Conservation (phyloP, 2,113 vertebrate genomes). For the Poicephalus gulielmi region DNA sequence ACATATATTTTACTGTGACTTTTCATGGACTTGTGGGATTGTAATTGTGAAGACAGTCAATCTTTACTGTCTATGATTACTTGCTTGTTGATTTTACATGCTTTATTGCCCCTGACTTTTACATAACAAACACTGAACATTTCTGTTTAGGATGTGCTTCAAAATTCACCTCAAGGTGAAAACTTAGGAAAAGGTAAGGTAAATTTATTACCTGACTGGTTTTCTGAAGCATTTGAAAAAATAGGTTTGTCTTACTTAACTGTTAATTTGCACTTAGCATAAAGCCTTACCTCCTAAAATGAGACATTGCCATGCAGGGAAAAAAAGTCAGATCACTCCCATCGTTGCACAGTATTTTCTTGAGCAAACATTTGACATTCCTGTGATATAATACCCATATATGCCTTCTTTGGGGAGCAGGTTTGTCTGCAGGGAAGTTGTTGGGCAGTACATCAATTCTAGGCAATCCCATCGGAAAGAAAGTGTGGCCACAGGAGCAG, state of each 20-base stretch:
- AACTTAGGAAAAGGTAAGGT: neutral
- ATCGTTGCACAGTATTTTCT: fast-evolving
- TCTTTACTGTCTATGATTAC: neutral
- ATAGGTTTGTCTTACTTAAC: neutral
- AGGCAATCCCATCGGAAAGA: neutral
- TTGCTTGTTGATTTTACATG: neutral
- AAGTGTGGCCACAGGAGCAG: neutral
- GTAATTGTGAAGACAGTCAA: neutral
- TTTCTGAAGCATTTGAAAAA: neutral
- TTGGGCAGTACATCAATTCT: neutral
- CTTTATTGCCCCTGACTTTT: neutral
- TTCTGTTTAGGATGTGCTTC: neutral
- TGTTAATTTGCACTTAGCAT: neutral
- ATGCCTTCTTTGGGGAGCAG: neutral
- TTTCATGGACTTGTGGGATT: neutral
- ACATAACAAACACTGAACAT: neutral
- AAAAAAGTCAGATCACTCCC: fast-evolving
- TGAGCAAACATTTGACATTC: neutral
- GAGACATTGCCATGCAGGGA: neutral
- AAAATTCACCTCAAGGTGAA: neutral
- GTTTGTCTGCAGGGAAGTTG: neutral
- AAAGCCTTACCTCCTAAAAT: neutral
- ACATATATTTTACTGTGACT: neutral
- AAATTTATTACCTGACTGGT: neutral
- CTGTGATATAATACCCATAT: neutral